Conservation (phyloP, 2,888 invertebrate species). For the Drosophila flavopinicola region DNA sequence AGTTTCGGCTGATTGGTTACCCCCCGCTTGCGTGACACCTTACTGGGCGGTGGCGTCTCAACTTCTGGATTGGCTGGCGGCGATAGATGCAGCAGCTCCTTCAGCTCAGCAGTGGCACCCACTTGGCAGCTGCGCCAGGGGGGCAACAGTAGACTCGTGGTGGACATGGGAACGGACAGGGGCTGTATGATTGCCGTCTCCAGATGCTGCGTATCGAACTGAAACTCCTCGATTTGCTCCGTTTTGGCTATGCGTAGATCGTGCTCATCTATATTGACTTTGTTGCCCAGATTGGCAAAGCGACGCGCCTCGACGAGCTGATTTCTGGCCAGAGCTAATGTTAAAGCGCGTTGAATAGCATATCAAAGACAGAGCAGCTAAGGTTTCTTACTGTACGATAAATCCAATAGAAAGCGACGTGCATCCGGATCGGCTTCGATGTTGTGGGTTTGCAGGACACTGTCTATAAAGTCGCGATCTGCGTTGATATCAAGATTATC, state of each 20-base stretch:
- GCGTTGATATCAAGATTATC: neutral
- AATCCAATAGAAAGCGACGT: slow-evolving; percentile 21
- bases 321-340: slow-evolving; percentile 26
- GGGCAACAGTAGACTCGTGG: slow-evolving; percentile 31
- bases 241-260: slow-evolving; percentile 23
- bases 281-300: slow-evolving; percentile 32
- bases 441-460: neutral
- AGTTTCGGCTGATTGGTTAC: neutral
- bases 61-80: neutral
- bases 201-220: neutral
- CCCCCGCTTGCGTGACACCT: neutral
- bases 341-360: neutral
- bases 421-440: neutral
- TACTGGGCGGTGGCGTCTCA: neutral
- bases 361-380: neutral
- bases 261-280: slow-evolving; percentile 15
- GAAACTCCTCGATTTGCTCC: slow-evolving; percentile 25
- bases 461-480: slow-evolving; percentile 23
- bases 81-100: slow-evolving; percentile 3
- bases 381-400: slow-evolving; percentile 27
- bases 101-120: slow-evolving; percentile 34
- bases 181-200: slow-evolving; percentile 24
- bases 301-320: slow-evolving; percentile 23
- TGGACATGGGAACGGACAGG: slow-evolving; percentile 5
- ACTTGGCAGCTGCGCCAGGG: slow-evolving; percentile 48